phyloP scores from a whole-genome alignment of 30 jellyfish, hydroid and myxozoan species.

The Aurelia aurita region DNA sequence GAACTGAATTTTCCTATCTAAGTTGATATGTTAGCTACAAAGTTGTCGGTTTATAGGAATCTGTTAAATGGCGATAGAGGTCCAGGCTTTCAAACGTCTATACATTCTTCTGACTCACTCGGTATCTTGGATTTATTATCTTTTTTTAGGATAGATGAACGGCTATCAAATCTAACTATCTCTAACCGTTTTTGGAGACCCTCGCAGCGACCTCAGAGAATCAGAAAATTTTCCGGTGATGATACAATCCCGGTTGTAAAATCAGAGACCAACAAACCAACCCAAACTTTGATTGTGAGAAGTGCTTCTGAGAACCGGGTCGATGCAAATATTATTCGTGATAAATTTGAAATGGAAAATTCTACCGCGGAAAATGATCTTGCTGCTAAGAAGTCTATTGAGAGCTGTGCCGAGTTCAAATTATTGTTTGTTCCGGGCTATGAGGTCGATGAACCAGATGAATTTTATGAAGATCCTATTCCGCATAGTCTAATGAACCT shows the following conservation, averaged over 20 bases:
- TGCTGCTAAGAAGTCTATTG: constrained; percentile 58
- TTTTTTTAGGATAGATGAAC: too few relatives aligned
- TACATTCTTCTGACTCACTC: too few relatives aligned
- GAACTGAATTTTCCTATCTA: too few relatives aligned
- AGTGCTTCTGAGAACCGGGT: too few relatives aligned
- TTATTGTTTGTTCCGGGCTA: constrained; percentile 67
- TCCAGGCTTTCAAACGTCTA: too few relatives aligned
- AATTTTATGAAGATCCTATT: constrained; percentile 58
- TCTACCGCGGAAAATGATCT: constrained; percentile 67
- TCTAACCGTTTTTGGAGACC: background rate
- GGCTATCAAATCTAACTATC: background rate
- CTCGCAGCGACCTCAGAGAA: background rate
- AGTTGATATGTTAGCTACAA: too few relatives aligned
- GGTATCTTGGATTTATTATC: too few relatives aligned
- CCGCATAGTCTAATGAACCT: background rate
- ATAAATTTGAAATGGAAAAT: constrained; percentile 15
- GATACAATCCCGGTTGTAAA: too few relatives aligned
- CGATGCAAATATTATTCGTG: background rate
- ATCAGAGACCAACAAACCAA: too few relatives aligned
- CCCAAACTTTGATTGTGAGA: too few relatives aligned
- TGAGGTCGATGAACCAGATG: constrained; percentile 55
- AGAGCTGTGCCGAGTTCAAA: constrained; percentile 58
- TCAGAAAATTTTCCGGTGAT: background rate
- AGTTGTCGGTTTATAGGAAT: too few relatives aligned
- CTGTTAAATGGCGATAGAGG: too few relatives aligned